These are phyloP conservation scores for Odocoileus hemionus DNA, from an alignment of 2,113 vertebrate genomes.

Conservation along the genomic window DNA sequence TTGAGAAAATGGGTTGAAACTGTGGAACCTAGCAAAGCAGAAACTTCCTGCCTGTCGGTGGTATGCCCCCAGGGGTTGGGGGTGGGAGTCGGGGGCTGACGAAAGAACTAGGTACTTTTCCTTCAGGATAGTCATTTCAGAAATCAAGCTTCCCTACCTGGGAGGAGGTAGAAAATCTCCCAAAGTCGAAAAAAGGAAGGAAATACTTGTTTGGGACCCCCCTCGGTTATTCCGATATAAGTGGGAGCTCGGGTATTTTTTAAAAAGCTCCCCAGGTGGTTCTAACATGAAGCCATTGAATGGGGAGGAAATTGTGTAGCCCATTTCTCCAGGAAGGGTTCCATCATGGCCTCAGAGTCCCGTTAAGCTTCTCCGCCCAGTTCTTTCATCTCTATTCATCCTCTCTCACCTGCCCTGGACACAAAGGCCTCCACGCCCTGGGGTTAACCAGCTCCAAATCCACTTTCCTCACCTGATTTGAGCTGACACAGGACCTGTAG, in stretches of 20 bases:
- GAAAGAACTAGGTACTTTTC: not conserved
- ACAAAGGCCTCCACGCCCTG: not conserved
- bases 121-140: not conserved
- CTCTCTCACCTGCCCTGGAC: not conserved
- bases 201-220: not conserved
- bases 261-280: not conserved
- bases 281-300: not conserved
- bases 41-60: not conserved
- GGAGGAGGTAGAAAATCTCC: slow-evolving; percentile 15
- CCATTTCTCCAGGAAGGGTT: not conserved
- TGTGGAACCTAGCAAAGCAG: not conserved
- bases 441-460: not conserved
- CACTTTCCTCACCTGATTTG: not conserved
- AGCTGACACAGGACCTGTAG: not conserved
- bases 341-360: not conserved
- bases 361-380: not conserved
- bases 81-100: not conserved
- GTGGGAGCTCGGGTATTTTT: not conserved
- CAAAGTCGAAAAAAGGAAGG: not conserved
- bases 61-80: not conserved
- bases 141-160: not conserved
- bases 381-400: not conserved
- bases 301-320: not conserved
- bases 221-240: not conserved
- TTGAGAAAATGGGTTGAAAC: not conserved